phyloP scores from a whole-genome alignment of 2,888 invertebrate genomes.

The Hypena proboscidalis region DNA sequence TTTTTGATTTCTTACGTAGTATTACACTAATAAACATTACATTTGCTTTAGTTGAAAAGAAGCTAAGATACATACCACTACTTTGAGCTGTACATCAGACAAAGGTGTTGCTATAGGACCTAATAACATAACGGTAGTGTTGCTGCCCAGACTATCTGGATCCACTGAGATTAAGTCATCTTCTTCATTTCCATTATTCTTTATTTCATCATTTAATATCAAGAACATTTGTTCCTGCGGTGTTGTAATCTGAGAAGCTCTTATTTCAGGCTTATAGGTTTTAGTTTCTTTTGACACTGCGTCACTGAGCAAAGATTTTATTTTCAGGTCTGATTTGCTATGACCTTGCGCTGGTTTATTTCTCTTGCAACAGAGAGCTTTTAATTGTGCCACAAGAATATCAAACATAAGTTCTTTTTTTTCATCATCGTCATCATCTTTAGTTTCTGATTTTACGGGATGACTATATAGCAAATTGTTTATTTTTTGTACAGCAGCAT shows the following conservation, averaged over 20 bases:
- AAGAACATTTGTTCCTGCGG: constrained; percentile 71
- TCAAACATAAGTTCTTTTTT: constrained; percentile 73
- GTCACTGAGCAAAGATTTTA: constrained; percentile 43
- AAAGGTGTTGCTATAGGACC: constrained; percentile 72
- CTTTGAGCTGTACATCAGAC: constrained; percentile 63
- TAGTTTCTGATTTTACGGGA: constrained; percentile 45
- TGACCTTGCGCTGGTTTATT: constrained; percentile 41
- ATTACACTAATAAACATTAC: too few species aligned
- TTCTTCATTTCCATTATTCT: constrained; percentile 60
- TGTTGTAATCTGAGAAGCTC: constrained; percentile 21
- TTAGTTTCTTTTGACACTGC: constrained; percentile 34
- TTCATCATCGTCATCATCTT: constrained; percentile 53
- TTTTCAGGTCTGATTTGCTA: constrained; percentile 29
- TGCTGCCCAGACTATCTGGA: constrained; percentile 70
- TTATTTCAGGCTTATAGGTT: constrained; percentile 16
- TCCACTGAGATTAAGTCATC: constrained; percentile 68
- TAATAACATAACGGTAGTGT: constrained; percentile 72
- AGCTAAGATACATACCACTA: constrained; percentile 61
- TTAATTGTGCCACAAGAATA: constrained; percentile 71
- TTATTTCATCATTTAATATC: constrained; percentile 75
- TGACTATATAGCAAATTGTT: constrained; percentile 62
- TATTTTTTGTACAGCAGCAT: constrained; percentile 64
- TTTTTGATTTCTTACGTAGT: too few species aligned
- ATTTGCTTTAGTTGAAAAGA: too few species aligned
- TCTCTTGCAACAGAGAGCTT: constrained; percentile 72